Conservation (phyloP, 2,797 vertebrate species). For the Lophius americanus region DNA sequence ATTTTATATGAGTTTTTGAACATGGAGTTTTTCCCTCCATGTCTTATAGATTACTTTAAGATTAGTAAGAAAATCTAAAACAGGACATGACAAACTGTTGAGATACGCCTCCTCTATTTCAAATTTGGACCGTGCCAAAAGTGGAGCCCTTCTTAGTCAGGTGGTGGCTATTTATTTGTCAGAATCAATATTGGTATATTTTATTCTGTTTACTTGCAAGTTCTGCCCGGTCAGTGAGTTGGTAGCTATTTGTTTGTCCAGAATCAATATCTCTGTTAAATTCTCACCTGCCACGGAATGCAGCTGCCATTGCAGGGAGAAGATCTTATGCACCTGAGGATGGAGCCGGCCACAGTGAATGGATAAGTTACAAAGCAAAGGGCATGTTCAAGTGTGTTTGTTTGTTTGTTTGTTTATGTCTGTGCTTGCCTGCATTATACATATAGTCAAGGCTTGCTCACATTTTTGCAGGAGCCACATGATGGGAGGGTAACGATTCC, state of each 20-base stretch:
- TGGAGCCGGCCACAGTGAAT: constrained; percentile 34
- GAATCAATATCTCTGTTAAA: constrained; percentile 75
- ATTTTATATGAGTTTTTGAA: constrained; percentile 44
- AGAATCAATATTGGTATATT: constrained; percentile 68
- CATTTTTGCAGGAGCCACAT: constrained; percentile 52
- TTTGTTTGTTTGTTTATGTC: not conserved
- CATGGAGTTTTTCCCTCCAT: constrained; percentile 31
- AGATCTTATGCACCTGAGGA: constrained; percentile 61
- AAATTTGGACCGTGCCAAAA: constrained; percentile 49
- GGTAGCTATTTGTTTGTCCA: constrained; percentile 68
- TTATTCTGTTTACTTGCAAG: constrained; percentile 64
- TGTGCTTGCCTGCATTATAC: constrained; percentile 4
- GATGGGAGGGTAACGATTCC: constrained; percentile 56
- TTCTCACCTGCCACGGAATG: constrained; percentile 72
- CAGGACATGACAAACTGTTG: constrained; percentile 49
- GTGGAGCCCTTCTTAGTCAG: constrained; percentile 53
- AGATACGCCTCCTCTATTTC: constrained; percentile 24
- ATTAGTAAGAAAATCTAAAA: constrained; percentile 63
- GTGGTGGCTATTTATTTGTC: constrained; percentile 62
- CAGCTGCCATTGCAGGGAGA: constrained; percentile 61
- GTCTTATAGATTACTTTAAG: constrained; percentile 52
- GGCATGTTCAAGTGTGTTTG: constrained; percentile 22
- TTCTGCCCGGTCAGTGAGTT: constrained; percentile 71
- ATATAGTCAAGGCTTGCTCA: constrained; percentile 39
- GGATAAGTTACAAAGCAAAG: constrained; percentile 44